Evolutionary conservation across 2,888 invertebrate genomes (phyloP), one percentile per base, ranked within the genome.

Genomic region (Hypomecis atomaria): DNA sequence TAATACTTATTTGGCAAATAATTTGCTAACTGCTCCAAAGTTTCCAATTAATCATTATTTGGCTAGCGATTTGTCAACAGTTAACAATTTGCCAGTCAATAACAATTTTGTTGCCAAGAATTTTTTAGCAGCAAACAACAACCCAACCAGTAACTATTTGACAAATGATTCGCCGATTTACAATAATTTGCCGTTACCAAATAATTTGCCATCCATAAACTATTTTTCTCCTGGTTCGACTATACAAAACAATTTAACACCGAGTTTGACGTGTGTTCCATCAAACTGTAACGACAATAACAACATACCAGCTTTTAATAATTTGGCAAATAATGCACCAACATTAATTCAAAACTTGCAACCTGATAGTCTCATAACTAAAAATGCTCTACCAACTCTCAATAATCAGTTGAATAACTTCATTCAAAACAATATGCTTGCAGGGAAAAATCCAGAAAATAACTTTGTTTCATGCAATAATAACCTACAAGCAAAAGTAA

Each of bases 241-340:
- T 34, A n/a, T 56, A 38, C 62, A 66, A 45, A 70, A 66, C 6
- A 53, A 62, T 33, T n/a, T 67, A 11, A 62, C 64, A 10, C 59
- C 63, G 33, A 52, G 40, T 38, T 37, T 49, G 9, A 47, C 10
- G 0, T 53, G 60, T 42, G 62, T 45, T 1, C 5, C 48, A 10
- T 42, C 44, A 45, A 62, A 54, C 37, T 58, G 45, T 33, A 56
- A 56, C 38, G 52, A 38, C 0, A 23, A 47, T 44, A 4, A n/a
- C 7, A 56, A 59, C 13, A 36, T 40, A 5, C 37, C 52, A 44
- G 60, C 50, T 36, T 4, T 57, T 11, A 59, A 62, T 54, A 50
- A 52, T 43, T 56, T 42, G 0, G 6, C n/a, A 42, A 55, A 52
- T 45, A 68, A 43, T 55, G 37, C 40, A 9, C 45, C 62, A 11